Conservation (phyloP, 2,113 vertebrate genomes). For the Natator depressus region DNA sequence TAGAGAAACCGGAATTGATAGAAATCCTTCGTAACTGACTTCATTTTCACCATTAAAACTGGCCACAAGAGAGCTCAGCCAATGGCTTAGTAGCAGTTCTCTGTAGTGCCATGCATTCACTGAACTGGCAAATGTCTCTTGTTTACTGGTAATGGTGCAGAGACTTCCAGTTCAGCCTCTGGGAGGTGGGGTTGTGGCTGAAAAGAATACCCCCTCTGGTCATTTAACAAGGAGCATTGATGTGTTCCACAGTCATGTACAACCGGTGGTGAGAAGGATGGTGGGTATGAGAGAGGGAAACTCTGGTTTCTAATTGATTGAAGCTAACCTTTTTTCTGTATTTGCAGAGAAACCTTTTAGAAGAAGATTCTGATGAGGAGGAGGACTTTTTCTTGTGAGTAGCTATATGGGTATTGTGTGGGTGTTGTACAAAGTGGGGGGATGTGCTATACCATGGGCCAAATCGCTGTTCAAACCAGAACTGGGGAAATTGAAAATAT, state of each 20-base stretch:
- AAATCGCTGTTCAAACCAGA: not conserved
- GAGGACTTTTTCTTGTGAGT: constrained; percentile 99
- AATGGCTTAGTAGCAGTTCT: not conserved
- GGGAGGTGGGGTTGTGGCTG: fast-evolving
- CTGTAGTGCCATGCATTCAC: fast-evolving
- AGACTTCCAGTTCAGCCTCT: not conserved
- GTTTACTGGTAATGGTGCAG: fast-evolving
- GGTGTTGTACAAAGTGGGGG: not conserved
- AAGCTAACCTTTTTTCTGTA: not conserved
- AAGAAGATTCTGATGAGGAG: constrained; percentile 98
- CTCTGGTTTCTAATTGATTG: not conserved
- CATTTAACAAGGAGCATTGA: fast-evolving
- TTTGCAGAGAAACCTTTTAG: constrained; percentile 94
- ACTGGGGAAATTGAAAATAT: fast-evolving
- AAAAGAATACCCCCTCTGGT: not conserved
- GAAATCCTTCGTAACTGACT: not conserved
- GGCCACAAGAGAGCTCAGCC: not conserved
- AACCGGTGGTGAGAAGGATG: not conserved
- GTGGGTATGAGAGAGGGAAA: not conserved
- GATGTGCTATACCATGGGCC: not conserved
- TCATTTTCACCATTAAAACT: not conserved
- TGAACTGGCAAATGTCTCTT: fast-evolving
- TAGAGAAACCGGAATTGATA: not conserved
- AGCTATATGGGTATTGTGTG: not conserved
- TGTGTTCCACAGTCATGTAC: fast-evolving